These are phyloP conservation scores for Gymnoscelis rufifasciata DNA, from an alignment of 2,888 invertebrate genomes.

Conservation along the genomic window DNA sequence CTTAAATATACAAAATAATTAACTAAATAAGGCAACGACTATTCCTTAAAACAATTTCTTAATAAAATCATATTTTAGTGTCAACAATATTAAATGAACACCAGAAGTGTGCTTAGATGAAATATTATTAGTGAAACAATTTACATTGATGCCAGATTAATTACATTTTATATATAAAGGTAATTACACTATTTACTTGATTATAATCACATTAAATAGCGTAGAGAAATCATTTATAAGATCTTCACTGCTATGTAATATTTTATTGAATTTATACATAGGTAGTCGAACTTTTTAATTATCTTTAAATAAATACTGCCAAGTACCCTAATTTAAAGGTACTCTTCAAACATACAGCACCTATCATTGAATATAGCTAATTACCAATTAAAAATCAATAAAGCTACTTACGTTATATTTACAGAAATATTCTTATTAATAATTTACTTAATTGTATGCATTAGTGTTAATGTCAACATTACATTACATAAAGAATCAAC, in stretches of 20 bases:
- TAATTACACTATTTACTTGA: conserved; percentile 17
- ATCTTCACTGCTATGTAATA: not conserved
- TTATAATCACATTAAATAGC: conserved; percentile 23
- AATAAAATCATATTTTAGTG: conserved; percentile 25
- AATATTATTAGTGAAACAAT: conserved; percentile 29
- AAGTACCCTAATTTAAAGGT: conserved; percentile 9
- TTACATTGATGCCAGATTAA: conserved; percentile 41
- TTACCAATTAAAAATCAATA: conserved; percentile 23
- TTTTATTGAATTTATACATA: not conserved
- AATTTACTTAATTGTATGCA: conserved; percentile 38
- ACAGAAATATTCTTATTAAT: conserved; percentile 54
- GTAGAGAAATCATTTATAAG: conserved; percentile 3
- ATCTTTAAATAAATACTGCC: conserved; percentile 9
- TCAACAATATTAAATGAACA: conserved; percentile 17
- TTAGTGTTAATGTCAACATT: conserved; percentile 43
- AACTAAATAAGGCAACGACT: conserved; percentile 80
- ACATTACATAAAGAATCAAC: conserved; percentile 35
- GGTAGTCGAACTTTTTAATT: not conserved
- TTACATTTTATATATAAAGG: conserved; percentile 31
- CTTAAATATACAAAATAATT: conserved; percentile 76
- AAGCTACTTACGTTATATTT: conserved; percentile 46
- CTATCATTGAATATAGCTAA: conserved; percentile 21
- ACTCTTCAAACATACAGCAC: conserved; percentile 21
- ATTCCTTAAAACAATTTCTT: conserved; percentile 66
- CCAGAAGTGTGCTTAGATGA: conserved; percentile 16